Conservation (phyloP, 2,888 invertebrate species). For the Stomorhina lunata region DNA sequence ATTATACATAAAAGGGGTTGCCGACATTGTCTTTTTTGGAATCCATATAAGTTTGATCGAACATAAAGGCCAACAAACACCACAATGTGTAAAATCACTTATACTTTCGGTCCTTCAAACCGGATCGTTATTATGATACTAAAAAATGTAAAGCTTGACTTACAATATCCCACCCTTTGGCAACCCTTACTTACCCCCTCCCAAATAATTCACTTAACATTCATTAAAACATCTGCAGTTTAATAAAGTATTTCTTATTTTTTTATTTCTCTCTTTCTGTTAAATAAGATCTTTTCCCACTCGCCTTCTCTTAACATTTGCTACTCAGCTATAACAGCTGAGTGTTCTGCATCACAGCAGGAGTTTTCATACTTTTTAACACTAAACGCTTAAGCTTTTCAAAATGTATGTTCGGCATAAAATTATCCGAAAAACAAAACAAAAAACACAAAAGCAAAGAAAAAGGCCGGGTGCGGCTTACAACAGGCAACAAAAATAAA, state of each 20-base stretch:
- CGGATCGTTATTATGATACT: no score
- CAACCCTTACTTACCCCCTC: background rate
- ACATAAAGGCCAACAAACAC: no score
- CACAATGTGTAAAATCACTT: no score
- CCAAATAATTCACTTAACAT: conserved; percentile 52
- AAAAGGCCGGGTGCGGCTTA: conserved; percentile 62
- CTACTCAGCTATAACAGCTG: conserved; percentile 60
- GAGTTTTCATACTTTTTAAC: conserved; percentile 68
- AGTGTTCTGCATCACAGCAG: conserved; percentile 69
- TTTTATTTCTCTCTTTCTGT: conserved; percentile 4
- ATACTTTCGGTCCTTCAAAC: no score
- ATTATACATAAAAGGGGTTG: no score
- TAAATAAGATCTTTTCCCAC: conserved; percentile 21
- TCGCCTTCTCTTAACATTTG: conserved; percentile 48
- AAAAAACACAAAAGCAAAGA: background rate
- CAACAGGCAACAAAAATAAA: conserved; percentile 37
- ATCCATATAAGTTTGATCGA: no score
- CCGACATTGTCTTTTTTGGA: no score
- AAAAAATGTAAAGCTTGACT: background rate
- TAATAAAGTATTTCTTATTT: conserved; percentile 52
- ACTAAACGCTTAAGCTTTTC: conserved; percentile 54
- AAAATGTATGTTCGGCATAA: background rate
- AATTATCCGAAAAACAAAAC: background rate
- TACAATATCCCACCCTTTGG: background rate
- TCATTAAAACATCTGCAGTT: conserved; percentile 63